Conservation (phyloP, 2,113 vertebrate genomes). For the Tupaia tana region DNA sequence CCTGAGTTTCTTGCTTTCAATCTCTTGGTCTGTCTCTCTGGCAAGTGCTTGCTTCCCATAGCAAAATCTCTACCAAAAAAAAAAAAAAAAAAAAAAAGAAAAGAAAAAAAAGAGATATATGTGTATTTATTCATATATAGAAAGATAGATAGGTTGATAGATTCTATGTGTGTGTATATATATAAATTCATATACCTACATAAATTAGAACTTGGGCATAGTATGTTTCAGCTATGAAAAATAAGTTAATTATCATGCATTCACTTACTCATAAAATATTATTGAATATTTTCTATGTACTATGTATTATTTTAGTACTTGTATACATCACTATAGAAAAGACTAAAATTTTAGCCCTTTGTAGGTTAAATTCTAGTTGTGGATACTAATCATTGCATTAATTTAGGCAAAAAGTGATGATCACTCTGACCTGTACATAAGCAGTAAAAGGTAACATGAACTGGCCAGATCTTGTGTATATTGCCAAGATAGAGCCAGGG, state of each 20-base stretch:
- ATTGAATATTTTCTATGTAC: not conserved
- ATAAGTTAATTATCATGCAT: not conserved
- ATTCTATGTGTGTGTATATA: not conserved
- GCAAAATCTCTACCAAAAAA: too few species aligned
- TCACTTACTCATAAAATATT: not conserved
- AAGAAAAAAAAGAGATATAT: too few species aligned
- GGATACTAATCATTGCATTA: not conserved
- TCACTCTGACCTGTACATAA: not conserved
- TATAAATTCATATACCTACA: not conserved
- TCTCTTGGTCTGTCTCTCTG: too few species aligned
- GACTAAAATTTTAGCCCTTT: too few species aligned
- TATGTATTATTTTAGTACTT: not conserved
- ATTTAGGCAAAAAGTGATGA: not conserved
- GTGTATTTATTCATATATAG: too few species aligned
- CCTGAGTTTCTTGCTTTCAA: too few species aligned
- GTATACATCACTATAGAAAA: not conserved
- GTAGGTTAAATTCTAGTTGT: not conserved
- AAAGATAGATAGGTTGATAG: too few species aligned
- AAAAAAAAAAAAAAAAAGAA: too few species aligned
- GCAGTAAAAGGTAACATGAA: not conserved
- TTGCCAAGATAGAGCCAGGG: not conserved
- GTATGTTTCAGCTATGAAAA: not conserved
- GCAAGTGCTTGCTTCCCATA: too few species aligned
- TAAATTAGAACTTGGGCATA: not conserved
- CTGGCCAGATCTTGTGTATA: not conserved